A percentile compares a stretch with the other conserved stretches of the same genome.
phyloP scores from a whole-genome alignment of 1,140 invertebrate genomes.

The Rhopalosiphum padi region DNA sequence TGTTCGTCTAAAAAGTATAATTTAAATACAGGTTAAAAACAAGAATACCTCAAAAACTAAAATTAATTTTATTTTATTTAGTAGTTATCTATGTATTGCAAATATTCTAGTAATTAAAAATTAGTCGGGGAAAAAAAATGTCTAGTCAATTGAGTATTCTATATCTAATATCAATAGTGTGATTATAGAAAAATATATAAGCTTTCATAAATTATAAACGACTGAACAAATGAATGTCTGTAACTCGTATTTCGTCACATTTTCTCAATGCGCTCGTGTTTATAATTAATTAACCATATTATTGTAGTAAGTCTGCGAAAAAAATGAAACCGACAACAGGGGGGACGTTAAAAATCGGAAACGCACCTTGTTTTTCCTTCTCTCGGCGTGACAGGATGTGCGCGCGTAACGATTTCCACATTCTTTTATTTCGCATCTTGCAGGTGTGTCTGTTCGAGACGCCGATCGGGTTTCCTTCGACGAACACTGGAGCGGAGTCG shows the following conservation, averaged over 20 bases:
- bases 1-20: not conserved
- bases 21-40: not conserved
- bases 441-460: not conserved
- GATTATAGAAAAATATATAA: not conserved
- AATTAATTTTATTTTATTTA: not conserved
- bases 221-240: not conserved
- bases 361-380: constrained; percentile 1
- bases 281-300: not conserved
- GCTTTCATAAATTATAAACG: not conserved
- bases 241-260: not conserved
- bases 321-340: no score
- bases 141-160: no score
- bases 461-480: not conserved
- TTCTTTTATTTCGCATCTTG: not conserved
- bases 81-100: not conserved
- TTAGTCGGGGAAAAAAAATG: no score
- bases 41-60: not conserved
- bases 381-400: not conserved
- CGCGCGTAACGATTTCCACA: not conserved
- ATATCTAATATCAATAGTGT: not conserved
- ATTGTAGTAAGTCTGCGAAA: no score
- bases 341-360: no score
- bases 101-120: no score
- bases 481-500: not conserved
- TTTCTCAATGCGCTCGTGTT: no score